These are phyloP conservation scores for Sympetrum striolatum DNA, from an alignment of 2,888 invertebrate genomes.

Conservation along the genomic window DNA sequence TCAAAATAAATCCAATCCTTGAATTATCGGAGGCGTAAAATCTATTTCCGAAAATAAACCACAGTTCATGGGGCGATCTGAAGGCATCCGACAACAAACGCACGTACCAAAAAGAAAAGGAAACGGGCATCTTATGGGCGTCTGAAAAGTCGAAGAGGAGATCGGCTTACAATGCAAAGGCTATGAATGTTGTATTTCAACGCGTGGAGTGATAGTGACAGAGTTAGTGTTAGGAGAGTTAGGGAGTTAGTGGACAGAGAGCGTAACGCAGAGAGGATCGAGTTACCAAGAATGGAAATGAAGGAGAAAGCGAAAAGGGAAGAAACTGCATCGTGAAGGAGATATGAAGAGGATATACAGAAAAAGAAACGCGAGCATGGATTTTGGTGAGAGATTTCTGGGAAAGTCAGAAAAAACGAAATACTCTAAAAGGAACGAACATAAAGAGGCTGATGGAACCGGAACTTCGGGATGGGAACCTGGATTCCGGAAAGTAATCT, in stretches of 20 bases:
- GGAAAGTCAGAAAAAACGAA: no score
- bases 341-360: background rate
- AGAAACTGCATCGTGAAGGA: no score
- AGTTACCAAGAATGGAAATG: background rate
- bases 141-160: background rate
- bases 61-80: background rate
- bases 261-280: background rate
- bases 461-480: no score
- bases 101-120: background rate
- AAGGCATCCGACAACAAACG: background rate
- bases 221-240: no score
- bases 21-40: no score
- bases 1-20: no score
- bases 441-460: no score
- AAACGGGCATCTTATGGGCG: background rate
- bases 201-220: background rate
- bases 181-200: background rate
- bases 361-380: no score
- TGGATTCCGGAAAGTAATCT: no score
- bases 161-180: background rate
- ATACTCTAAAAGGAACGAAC: no score
- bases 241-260: background rate
- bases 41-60: no score
- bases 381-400: no score
- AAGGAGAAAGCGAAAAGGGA: background rate